Base-by-base conservation (phyloP, 2,888 invertebrate species). In the Vanessa cardui region DNA sequence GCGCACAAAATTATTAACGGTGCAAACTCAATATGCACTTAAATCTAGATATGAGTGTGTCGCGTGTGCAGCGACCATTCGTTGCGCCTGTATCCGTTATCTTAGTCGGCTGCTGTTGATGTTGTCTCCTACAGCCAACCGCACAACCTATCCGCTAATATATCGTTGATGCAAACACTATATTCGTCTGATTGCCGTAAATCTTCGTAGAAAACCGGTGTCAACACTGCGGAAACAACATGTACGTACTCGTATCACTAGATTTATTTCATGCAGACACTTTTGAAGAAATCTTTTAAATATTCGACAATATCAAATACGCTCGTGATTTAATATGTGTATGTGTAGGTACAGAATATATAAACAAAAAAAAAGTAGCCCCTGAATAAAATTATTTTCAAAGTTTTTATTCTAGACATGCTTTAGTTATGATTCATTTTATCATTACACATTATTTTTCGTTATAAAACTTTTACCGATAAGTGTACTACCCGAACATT, bases 21-120 rank as follows among this genome's bases (percentile, higher is more conserved):
- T 59, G 21, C 73, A 73, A 62, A 68, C 66, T 76, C 71, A 76
- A 77, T 79, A 74, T 73, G 71, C 69, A 69, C 56, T 68, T 63
- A 76, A 69, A 78, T 74, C 72, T 74, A 75, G 78, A 77, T 79
- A 78, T 77, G 74, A 69, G 47, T 71, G 70, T 75, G 76, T 87
- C 77, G 86, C 85, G 84, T 87, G 87, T 81, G 78, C 73, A 71
- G 70, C 73, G 75, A 79, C 81, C 83, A 84, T 87, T 86, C 79
- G 81, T 82, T 81, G 80, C 73, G 72, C 69, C 74, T 76, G 75
- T 79, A 77, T 75, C 78, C 76, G 77, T 71, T 71, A 76, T 76
- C 77, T 75, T 68, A 77, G 70, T 75, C 72, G 77, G 72, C 72
- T 69, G 74, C 70, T 70, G 72, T 68, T 73, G 72, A 71, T 70